Percentiles rank a stretch among this genome's conserved stretches.
These are phyloP conservation scores for Brachionus manjavacas DNA, from an alignment of 1,140 invertebrate genomes.

Conservation along the genomic window DNA sequence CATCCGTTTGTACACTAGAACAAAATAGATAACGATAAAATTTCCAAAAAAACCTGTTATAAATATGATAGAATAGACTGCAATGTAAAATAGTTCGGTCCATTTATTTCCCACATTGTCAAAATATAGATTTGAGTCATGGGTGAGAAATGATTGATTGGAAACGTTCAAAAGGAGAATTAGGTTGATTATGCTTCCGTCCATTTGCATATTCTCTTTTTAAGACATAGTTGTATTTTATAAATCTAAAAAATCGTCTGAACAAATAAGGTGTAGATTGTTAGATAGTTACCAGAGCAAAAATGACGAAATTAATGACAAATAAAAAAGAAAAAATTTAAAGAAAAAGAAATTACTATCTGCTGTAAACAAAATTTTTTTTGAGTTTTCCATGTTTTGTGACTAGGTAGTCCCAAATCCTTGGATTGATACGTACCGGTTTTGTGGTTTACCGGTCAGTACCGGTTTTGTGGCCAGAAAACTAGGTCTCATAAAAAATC, in stretches of 20 bases:
- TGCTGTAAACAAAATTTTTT: no score
- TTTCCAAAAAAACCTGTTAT: slow-evolving; percentile 15
- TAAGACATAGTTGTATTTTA: background rate
- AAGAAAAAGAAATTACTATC: no score
- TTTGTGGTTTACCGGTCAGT: no score
- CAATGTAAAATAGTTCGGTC: background rate
- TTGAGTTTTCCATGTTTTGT: no score
- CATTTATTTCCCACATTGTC: background rate
- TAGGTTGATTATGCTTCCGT: background rate
- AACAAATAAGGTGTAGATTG: no score
- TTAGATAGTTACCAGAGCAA: no score
- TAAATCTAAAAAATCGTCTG: background rate
- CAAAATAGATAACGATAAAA: slow-evolving; percentile 33
- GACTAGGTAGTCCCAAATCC: no score
- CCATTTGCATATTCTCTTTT: background rate
- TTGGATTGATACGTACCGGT: no score
- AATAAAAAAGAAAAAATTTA: no score
- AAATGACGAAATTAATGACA: no score
- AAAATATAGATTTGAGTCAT: background rate
- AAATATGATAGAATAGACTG: slow-evolving; percentile 30
- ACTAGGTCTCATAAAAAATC: no score
- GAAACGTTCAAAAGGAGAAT: background rate
- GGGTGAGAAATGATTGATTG: background rate
- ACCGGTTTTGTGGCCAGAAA: no score
- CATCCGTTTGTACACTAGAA: slow-evolving; percentile 28